These are phyloP conservation scores for Enhydra lutris DNA, from an alignment of 2,113 vertebrate species.

Conservation along the genomic window DNA sequence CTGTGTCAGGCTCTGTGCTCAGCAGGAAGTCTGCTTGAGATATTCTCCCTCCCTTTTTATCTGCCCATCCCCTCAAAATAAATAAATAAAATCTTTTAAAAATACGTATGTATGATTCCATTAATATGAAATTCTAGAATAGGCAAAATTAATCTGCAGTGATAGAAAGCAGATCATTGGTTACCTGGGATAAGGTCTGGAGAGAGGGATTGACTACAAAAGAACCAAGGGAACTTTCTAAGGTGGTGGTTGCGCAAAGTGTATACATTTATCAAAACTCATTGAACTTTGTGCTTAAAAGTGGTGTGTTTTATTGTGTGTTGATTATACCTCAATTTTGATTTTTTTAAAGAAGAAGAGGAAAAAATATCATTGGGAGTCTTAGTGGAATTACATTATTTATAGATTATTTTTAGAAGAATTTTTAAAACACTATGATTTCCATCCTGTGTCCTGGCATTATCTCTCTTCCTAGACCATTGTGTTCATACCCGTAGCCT, in stretches of 20 bases:
- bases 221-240: too few species aligned
- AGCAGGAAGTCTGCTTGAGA: not conserved
- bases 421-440: not conserved
- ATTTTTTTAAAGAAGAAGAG: not conserved
- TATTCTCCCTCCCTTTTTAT: not conserved
- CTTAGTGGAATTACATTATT: not conserved
- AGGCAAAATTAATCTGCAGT: not conserved
- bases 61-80: not conserved
- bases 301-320: not conserved
- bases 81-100: not conserved
- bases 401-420: not conserved
- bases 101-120: not conserved
- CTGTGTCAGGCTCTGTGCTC: not conserved
- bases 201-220: not conserved
- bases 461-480: not conserved
- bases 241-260: not conserved
- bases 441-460: not conserved
- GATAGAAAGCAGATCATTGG: not conserved
- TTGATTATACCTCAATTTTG: not conserved
- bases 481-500: accelerated
- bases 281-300: not conserved
- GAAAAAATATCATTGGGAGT: not conserved
- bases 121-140: not conserved
- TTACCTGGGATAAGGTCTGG: not conserved
- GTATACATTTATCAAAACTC: not conserved